A percentile compares a stretch with the other conserved stretches of the same genome.
Conservation (phyloP, 2,888 invertebrate genomes). For the Ophion slaviceki region DNA sequence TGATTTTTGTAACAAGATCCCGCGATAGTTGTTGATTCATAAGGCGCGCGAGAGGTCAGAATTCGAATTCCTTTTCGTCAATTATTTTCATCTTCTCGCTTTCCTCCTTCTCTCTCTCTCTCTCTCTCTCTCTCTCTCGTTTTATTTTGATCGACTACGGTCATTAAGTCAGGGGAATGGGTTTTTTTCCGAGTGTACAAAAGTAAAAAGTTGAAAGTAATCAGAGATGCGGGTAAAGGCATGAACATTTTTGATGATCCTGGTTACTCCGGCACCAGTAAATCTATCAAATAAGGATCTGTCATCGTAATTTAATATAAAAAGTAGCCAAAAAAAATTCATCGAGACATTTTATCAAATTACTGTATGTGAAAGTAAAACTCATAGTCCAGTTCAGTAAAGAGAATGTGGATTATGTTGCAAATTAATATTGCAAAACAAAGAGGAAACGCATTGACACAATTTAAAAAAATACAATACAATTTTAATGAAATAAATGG, state of each 20-base stretch:
- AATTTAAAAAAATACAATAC: not conserved
- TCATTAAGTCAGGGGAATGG: slow-evolving; percentile 28
- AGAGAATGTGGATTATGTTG: not conserved
- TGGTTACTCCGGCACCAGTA: slow-evolving; percentile 61
- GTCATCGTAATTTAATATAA: slow-evolving; percentile 3
- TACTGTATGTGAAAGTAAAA: not conserved
- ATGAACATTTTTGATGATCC: slow-evolving; percentile 26
- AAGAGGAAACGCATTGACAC: not conserved
- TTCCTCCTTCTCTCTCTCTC: slow-evolving; percentile 29
- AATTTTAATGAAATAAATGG: not conserved
- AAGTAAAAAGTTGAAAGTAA: slow-evolving; percentile 21
- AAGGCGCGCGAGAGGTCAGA: not conserved
- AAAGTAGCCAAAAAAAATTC: not conserved
- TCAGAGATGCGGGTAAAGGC: slow-evolving; percentile 28
- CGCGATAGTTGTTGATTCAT: not conserved
- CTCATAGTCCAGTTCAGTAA: not conserved
- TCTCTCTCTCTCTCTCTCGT: slow-evolving; percentile 28
- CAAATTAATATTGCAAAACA: not conserved
- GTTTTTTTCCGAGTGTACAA: slow-evolving; percentile 5
- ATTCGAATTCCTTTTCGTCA: not conserved
- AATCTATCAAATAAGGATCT: slow-evolving; percentile 5
- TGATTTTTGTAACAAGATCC: not conserved
- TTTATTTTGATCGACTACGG: slow-evolving; percentile 37
- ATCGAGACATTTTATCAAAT: not conserved
- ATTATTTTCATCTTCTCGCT: slow-evolving; percentile 27